Evolutionary conservation across 2,888 invertebrate genomes (phyloP).

Genomic region (Margaritifera margaritifera): DNA sequence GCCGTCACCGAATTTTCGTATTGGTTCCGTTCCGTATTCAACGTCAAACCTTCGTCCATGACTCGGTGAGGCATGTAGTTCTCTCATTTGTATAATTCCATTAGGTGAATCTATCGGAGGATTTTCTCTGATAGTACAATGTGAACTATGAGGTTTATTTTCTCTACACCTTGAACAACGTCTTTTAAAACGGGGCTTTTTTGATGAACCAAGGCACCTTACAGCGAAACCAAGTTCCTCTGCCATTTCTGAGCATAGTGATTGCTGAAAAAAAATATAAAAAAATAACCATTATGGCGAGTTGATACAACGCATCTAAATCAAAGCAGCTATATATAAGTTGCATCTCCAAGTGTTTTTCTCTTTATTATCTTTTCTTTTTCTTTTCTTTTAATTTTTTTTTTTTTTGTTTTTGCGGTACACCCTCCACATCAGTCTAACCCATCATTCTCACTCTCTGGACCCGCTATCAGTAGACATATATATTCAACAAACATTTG

Average conservation of each 20-base stretch:
- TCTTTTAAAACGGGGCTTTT: slow-evolving; percentile 77
- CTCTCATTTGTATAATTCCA: slow-evolving; percentile 58
- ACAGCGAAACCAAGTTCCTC: slow-evolving; percentile 93
- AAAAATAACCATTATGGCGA: not conserved
- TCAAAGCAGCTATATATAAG: too few relatives aligned
- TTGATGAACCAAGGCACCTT: slow-evolving; percentile 88
- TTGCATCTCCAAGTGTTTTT: too few relatives aligned
- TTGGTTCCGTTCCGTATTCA: slow-evolving; percentile 47
- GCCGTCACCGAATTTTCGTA: slow-evolving; percentile 50
- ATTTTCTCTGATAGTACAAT: slow-evolving; percentile 27
- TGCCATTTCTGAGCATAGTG: slow-evolving; percentile 94
- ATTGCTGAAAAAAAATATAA: slow-evolving; percentile 77
- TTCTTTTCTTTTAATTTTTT: too few relatives aligned
- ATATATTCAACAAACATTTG: too few relatives aligned
- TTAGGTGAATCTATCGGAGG: slow-evolving; percentile 50
- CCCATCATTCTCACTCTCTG: too few relatives aligned
- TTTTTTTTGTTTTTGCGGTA: too few relatives aligned
- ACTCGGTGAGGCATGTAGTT: slow-evolving; percentile 42
- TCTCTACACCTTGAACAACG: slow-evolving; percentile 54
- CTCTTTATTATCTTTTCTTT: too few relatives aligned
- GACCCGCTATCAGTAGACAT: too few relatives aligned
- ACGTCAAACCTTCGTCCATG: slow-evolving; percentile 45
- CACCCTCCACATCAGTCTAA: too few relatives aligned
- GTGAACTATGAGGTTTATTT: slow-evolving; percentile 27
- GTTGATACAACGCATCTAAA: not conserved